phyloP scores from a whole-genome alignment of 2,888 invertebrate genomes.

The Ennomos erosarius region DNA sequence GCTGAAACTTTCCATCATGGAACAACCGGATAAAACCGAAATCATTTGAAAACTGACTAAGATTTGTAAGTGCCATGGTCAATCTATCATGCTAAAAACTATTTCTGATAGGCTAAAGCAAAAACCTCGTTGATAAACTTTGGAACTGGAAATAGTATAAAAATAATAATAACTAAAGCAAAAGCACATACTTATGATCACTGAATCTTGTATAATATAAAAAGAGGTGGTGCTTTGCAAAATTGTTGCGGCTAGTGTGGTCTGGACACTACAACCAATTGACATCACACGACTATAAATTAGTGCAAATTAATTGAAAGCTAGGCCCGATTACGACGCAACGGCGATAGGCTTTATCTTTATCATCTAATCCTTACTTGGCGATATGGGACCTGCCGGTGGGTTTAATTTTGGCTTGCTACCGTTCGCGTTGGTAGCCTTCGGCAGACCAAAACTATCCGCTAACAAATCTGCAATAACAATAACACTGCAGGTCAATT shows the following conservation, averaged over 20 bases:
- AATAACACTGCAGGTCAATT: conserved; percentile 57
- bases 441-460: conserved; percentile 76
- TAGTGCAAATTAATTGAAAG: conserved; percentile 30
- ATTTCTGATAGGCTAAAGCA: not conserved
- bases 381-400: conserved; percentile 57
- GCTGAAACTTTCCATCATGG: no score
- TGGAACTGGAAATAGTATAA: not conserved
- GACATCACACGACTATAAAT: conserved; percentile 33
- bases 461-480: conserved; percentile 76
- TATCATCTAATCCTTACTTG: conserved; percentile 64
- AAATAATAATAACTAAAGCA: conserved; percentile 10
- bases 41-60: no score
- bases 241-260: conserved; percentile 57
- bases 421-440: conserved; percentile 59
- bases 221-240: conserved; percentile 46
- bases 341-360: conserved; percentile 14
- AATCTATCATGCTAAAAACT: conserved; percentile 41
- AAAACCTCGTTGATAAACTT: not conserved
- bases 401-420: conserved; percentile 66
- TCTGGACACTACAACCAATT: conserved; percentile 41
- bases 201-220: conserved; percentile 6
- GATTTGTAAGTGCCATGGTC: no score
- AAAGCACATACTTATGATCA: conserved; percentile 22
- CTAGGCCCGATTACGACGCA: conserved; percentile 18
- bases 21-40: no score